phyloP scores from a whole-genome alignment of 2,113 vertebrate genomes.

The Naja naja region DNA sequence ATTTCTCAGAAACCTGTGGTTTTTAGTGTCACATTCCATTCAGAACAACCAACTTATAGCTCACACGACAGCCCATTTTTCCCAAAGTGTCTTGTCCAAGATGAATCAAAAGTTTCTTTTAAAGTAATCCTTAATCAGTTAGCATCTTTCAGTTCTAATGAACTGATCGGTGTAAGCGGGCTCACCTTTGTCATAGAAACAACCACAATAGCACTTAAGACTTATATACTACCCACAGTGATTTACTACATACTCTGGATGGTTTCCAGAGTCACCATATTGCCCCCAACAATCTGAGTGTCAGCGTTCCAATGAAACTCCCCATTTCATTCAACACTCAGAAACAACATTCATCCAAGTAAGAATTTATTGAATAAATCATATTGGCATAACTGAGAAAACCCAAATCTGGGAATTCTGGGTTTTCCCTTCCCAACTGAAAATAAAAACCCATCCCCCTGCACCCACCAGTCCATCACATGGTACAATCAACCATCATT shows the following conservation, averaged over 20 bases:
- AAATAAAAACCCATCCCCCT: no score
- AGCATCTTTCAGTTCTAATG: neutral
- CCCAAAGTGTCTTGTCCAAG: neutral
- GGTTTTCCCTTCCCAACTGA: no score
- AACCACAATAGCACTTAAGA: neutral
- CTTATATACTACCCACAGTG: neutral
- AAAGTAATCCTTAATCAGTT: neutral
- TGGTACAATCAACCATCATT: no score
- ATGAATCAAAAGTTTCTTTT: neutral
- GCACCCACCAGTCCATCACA: no score
- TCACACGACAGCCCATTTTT: neutral
- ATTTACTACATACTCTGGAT: neutral
- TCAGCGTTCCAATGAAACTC: no score
- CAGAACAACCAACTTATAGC: neutral
- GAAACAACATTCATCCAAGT: no score
- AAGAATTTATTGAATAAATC: no score
- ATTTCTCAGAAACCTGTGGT: neutral
- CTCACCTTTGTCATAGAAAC: neutral
- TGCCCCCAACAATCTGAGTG: no score
- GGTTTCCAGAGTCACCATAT: no score
- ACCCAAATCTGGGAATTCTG: no score
- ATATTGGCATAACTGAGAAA: no score
- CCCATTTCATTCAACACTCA: no score
- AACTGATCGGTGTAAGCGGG: neutral
- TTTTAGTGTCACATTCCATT: neutral